Base-by-base conservation (phyloP, 1,140 invertebrate species). In the Trichonephila clavipes region DNA sequence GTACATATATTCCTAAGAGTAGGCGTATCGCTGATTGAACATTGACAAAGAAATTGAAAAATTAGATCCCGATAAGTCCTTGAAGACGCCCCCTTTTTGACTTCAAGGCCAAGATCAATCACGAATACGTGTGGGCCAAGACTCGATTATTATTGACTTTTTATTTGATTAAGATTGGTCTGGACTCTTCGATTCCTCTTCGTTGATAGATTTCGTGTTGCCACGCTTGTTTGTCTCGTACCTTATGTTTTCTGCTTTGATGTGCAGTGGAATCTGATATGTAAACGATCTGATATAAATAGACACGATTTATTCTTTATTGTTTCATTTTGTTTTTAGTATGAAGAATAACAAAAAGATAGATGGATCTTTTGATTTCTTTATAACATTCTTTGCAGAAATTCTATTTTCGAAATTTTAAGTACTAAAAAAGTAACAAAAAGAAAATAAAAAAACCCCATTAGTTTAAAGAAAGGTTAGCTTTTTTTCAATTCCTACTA, bases 41-140 rank as follows among this genome's bases (percentile, higher is more conserved):
- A 34, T 72, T 72, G 64, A 72, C 66, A 72, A 44, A 69, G 88
- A 89, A 69, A 89, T 87, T 66, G 88, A 89, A 89, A 72, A 89
- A 89, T 89, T 69, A 72, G 61, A 34, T 72, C 24, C 62, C 88
- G 88, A 89, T 89, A 58, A 89, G 88, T 51, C 88, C 88, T 89
- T 89, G 88, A 89, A 89, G 6, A 16, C 88, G 88, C 88, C 85
- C 59, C 59, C 88, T 72, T 72, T 72, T 34, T 1, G 28, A 8
- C 14, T 34, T 24, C 66, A 89, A 89, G 88, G 88, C 40, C 88
- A 89, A 61, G 62, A 51, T 89, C 88, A 89, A 89, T 89, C 64
- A 69, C 21, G 62, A 89, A 19, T 69, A 4, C 28, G 88, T 72
- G 88, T 89, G 66, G 88, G 88, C 64, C 34, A 34, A 34, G 12